Evolutionary conservation across 2,888 invertebrate species (phyloP).

Genomic region (Hylaea fasciaria): DNA sequence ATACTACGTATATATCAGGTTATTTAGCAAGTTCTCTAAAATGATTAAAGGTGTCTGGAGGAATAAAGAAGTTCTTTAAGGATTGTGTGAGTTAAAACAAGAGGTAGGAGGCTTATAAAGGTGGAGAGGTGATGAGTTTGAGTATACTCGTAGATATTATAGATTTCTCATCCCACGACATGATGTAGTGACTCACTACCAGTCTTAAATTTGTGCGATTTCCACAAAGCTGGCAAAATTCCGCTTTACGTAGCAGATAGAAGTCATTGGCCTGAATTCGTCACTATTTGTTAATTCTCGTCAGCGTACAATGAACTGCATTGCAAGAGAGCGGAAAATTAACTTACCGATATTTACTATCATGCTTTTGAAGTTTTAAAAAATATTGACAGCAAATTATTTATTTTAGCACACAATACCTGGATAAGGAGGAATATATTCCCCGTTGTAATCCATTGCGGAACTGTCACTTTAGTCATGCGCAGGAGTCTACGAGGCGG

Average conservation of each 20-base stretch:
- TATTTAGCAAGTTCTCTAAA: neutral
- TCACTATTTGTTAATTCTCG: conserved; percentile 38
- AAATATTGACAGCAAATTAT: conserved; percentile 13
- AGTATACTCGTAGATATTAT: neutral
- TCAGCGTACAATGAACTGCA: conserved; percentile 32
- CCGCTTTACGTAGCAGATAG: conserved; percentile 19
- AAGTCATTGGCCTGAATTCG: conserved; percentile 37
- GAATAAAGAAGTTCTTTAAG: too few species aligned
- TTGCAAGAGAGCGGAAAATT: conserved; percentile 17
- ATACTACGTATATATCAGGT: too few species aligned
- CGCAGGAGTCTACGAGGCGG: conserved; percentile 70
- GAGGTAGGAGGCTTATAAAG: neutral
- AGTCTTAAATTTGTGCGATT: conserved; percentile 20
- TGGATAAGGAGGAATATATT: conserved; percentile 61
- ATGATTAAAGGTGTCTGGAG: neutral
- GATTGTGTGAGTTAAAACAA: neutral
- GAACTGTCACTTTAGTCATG: conserved; percentile 69
- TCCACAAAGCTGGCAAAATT: conserved; percentile 26
- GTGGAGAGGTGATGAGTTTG: neutral
- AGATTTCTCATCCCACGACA: neutral
- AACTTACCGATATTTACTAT: conserved; percentile 25
- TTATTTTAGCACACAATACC: conserved; percentile 52
- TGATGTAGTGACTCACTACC: conserved; percentile 18
- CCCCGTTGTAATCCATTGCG: conserved; percentile 70
- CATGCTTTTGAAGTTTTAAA: conserved; percentile 16